Conservation (phyloP, 1,140 invertebrate genomes). For the Drosophila paulistorum region DNA sequence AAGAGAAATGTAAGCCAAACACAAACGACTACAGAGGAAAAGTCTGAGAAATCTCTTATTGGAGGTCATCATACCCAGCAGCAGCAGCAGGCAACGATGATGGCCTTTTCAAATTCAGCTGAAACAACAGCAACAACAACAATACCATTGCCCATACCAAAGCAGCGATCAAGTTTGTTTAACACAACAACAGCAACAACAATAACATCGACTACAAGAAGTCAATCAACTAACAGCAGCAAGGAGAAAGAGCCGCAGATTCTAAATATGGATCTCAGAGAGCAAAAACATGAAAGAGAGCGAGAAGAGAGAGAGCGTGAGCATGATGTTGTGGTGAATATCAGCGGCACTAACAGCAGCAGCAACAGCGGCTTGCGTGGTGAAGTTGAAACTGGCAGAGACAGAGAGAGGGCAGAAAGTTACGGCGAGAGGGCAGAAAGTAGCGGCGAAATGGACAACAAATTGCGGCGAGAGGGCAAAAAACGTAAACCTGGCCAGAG, state of each 20-base stretch:
- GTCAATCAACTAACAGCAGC: not conserved
- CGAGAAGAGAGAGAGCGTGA: slow-evolving; percentile 36
- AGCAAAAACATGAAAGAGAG: slow-evolving; percentile 39
- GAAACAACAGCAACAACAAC: slow-evolving; percentile 56
- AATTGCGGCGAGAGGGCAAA: too few relatives aligned
- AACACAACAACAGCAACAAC: slow-evolving; percentile 33
- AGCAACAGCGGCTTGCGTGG: slow-evolving; percentile 38
- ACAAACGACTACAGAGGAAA: slow-evolving; percentile 67
- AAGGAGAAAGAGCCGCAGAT: slow-evolving; percentile 49
- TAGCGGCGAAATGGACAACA: too few relatives aligned
- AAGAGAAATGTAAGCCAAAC: slow-evolving; percentile 61
- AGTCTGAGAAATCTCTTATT: slow-evolving; percentile 75
- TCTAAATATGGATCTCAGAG: slow-evolving; percentile 65
- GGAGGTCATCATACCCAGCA: slow-evolving; percentile 77
- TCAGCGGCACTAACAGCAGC: slow-evolving; percentile 8
- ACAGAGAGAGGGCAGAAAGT: too few relatives aligned
- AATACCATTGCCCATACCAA: slow-evolving; percentile 74
- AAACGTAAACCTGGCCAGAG: slow-evolving; percentile 45
- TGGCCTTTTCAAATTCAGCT: slow-evolving; percentile 61
- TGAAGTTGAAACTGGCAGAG: slow-evolving; percentile 49
- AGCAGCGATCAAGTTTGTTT: slow-evolving; percentile 80
- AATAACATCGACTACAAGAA: slow-evolving; percentile 49
- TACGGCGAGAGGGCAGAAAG: too few relatives aligned
- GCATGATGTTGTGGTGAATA: slow-evolving; percentile 47
- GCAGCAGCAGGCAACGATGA: slow-evolving; percentile 37